Base-by-base conservation (phyloP, 2,888 invertebrate genomes). In the Mactromeris polynyma region DNA sequence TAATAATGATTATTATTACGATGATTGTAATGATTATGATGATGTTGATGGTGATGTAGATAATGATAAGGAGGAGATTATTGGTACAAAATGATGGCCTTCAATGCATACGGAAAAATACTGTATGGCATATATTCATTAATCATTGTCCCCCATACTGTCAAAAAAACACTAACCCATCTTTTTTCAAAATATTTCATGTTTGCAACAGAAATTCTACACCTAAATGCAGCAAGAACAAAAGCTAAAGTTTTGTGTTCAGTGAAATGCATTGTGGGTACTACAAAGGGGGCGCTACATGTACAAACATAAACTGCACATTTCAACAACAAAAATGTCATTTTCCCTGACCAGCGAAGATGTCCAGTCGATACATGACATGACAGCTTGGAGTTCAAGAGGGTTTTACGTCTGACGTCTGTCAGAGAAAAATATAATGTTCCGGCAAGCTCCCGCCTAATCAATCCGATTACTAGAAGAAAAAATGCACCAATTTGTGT, bases 301-400 rank as follows among this genome's bases (percentile, higher is more conserved):
- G 58, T 64, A n/a, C n/a, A 73, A 73, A 73, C 19, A 11, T 26
- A 33, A 33, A 69, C 31, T 73, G 73, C 73, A 73, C 33, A 33
- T 33, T 73, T 73, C 19, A 33, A 73, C 36, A 36, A 36, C 1
- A 73, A 73, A 73, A 73, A 73, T 36, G 36, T 33, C 73, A 73
- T 73, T 73, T 73, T 33, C 19, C 31, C 73, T 73, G 73, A 33
- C 73, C 73, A 33, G 14, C 36, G 11, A 33, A 26, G 33, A 33
- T 33, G 73, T 73, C 21, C 69, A 33, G 42, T 83, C 73, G 33
- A 83, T 83, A 38, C 73, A 31, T 17, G 38, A 46, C 42, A 46
- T 83, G 83, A 73, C 83, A 83, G 73, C 14, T 73, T 46, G 26
- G 58, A 42, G 83, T 83, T 83, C 83, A 83, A 73, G 83, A 40